phyloP scores from a whole-genome alignment of 2,888 invertebrate species.

The Drosophila mayaguana region DNA sequence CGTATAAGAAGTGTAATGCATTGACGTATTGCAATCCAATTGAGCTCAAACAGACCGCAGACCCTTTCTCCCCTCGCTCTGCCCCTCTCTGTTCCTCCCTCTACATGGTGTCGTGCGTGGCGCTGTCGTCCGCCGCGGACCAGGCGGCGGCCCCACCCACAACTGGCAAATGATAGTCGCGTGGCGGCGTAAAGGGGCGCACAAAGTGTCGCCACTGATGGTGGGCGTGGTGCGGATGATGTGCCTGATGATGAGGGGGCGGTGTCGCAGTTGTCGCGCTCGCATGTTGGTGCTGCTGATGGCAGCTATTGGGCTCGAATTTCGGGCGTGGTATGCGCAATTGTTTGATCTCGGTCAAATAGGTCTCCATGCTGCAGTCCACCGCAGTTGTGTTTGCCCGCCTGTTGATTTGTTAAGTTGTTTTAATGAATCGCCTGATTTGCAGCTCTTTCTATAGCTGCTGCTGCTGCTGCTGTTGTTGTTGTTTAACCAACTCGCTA shows the following conservation, averaged over 20 bases:
- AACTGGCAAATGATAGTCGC: conserved; percentile 90
- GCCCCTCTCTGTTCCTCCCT: too few relatives aligned
- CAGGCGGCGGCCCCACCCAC: conserved; percentile 77
- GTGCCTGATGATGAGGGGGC: conserved; percentile 48
- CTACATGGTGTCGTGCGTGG: conserved; percentile 66
- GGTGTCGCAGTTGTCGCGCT: conserved; percentile 39
- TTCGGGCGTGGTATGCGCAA: conserved; percentile 94
- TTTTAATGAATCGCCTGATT: conserved; percentile 61
- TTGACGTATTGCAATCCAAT: conserved; percentile 54
- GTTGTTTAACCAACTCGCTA: conserved; percentile 62
- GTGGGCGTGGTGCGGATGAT: conserved; percentile 57
- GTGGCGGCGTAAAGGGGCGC: conserved; percentile 90
- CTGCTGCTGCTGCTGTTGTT: conserved; percentile 34
- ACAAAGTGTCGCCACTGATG: conserved; percentile 79
- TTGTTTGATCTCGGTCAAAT: conserved; percentile 93
- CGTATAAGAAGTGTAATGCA: conserved; percentile 52
- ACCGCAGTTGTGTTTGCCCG: conserved; percentile 30
- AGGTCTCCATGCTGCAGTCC: conserved; percentile 89
- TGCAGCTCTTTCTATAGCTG: conserved; percentile 4
- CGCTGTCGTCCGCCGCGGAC: conserved; percentile 85
- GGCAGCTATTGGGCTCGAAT: conserved; percentile 86
- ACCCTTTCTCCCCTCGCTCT: background rate
- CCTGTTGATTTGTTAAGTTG: conserved; percentile 68
- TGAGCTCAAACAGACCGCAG: conserved; percentile 60
- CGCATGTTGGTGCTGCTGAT: conserved; percentile 71